Evolutionary conservation across 2,113 vertebrate genomes (phyloP).

Genomic region (Apteryx owenii): DNA sequence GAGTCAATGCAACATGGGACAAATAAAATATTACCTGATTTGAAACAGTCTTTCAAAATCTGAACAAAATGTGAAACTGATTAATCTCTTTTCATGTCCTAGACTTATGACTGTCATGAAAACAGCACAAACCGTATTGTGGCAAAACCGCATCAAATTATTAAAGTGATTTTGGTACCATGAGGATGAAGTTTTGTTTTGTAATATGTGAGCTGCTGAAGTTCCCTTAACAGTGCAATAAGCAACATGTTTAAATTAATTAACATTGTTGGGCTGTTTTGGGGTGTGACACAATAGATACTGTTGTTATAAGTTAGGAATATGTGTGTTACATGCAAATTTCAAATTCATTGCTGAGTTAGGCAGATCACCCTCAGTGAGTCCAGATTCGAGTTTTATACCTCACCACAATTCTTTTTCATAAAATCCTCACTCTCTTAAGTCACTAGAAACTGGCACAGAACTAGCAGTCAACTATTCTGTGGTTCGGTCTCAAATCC

Average conservation of each 20-base stretch:
- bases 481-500: background rate
- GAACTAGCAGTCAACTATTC: background rate
- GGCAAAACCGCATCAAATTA: conserved; percentile 43
- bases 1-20: conserved; percentile 55
- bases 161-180: conserved; percentile 51
- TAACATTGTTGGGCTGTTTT: conserved; percentile 40
- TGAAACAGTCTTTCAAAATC: conserved; percentile 43
- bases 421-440: background rate
- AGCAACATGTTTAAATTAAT: background rate
- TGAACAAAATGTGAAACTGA: conserved; percentile 63
- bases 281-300: background rate
- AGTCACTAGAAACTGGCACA: background rate
- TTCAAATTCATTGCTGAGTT: background rate
- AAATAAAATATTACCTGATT: conserved; percentile 32
- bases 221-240: conserved; percentile 2
- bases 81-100: conserved; percentile 61
- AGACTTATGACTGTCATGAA: conserved; percentile 54
- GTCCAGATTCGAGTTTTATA: background rate
- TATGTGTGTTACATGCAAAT: background rate
- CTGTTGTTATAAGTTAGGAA: background rate
- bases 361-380: background rate
- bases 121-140: conserved; percentile 63
- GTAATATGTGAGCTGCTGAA: conserved; percentile 7
- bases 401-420: background rate
- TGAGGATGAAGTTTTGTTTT: conserved; percentile 31